These are phyloP conservation scores for Eudasyphora cyanicolor DNA, from an alignment of 2,888 invertebrate genomes.

Conservation along the genomic window DNA sequence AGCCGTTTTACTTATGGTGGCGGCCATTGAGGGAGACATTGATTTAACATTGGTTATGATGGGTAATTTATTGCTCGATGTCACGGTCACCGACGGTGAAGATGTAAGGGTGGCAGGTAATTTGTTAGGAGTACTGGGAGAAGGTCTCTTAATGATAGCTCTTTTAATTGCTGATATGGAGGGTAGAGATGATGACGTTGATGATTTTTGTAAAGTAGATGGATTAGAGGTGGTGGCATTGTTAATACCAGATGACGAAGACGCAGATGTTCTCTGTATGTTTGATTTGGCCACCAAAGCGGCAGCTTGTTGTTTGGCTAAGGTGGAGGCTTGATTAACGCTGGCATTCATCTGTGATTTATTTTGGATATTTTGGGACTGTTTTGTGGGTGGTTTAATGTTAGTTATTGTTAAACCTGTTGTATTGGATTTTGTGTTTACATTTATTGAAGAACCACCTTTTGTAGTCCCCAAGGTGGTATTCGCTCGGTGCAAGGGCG, in stretches of 20 bases:
- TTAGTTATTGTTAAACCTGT: conserved; percentile 59
- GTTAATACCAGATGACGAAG: neutral
- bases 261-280: conserved; percentile 36
- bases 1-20: neutral
- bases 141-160: conserved; percentile 41
- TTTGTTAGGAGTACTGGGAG: conserved; percentile 40
- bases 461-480: neutral
- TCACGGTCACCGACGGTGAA: conserved; percentile 44
- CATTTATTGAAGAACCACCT: conserved; percentile 32
- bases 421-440: conserved; percentile 45
- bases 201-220: neutral
- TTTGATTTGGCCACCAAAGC: conserved; percentile 61
- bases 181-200: conserved; percentile 14
- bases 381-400: conserved; percentile 44
- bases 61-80: conserved; percentile 53
- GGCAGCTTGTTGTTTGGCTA: conserved; percentile 63
- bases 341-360: conserved; percentile 31
- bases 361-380: neutral
- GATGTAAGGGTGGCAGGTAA: conserved; percentile 35
- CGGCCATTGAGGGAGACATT: conserved; percentile 57
- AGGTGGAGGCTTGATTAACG: conserved; percentile 42
- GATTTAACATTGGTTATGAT: conserved; percentile 62
- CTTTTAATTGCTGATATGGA: conserved; percentile 53
- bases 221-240: conserved; percentile 24
- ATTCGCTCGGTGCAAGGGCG: conserved; percentile 51